These are phyloP conservation scores for Pelusios castaneus DNA, from an alignment of 2,113 vertebrate genomes.

Conservation along the genomic window DNA sequence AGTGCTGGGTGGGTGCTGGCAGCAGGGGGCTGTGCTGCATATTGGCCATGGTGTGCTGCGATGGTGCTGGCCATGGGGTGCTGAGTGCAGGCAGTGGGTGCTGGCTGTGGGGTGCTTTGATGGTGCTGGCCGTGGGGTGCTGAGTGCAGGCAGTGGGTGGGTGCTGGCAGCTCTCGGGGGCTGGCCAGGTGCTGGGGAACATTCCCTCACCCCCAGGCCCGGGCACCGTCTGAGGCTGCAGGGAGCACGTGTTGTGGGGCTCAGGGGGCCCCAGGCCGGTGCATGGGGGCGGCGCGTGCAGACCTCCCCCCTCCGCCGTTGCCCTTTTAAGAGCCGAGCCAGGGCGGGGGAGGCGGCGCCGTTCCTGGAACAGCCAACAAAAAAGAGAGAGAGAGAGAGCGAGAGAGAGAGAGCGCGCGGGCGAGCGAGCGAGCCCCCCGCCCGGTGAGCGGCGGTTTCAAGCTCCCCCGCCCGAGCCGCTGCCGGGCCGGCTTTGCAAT, in stretches of 20 bases:
- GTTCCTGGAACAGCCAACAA: not conserved
- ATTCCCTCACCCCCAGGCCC: not conserved
- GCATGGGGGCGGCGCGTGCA: too few relatives aligned
- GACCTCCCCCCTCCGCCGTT: slow-evolving; percentile 47
- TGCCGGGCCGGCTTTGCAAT: slow-evolving; percentile 86
- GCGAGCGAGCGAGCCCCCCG: slow-evolving; percentile 13
- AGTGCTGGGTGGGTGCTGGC: too few relatives aligned
- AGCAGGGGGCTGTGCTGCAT: too few relatives aligned
- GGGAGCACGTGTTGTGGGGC: too few relatives aligned
- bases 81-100: not conserved
- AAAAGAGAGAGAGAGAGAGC: not conserved
- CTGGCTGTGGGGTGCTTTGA: not conserved
- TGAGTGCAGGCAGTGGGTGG: too few relatives aligned
- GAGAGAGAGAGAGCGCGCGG: not conserved
- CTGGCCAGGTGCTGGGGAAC: not conserved
- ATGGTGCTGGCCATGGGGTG: not conserved
- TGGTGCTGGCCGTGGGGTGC: too few relatives aligned
- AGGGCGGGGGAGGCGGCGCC: not conserved
- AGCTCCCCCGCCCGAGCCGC: slow-evolving; percentile 78
- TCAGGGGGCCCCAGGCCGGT: too few relatives aligned
- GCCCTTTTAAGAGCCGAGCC: slow-evolving; percentile 75
- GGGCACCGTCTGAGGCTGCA: too few relatives aligned
- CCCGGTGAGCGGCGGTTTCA: slow-evolving; percentile 66
- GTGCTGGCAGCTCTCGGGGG: too few relatives aligned
- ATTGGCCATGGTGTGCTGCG: too few relatives aligned